These are phyloP conservation scores for Larimichthys polyactis DNA, from an alignment of 2,113 vertebrate genomes.

Conservation along the genomic window DNA sequence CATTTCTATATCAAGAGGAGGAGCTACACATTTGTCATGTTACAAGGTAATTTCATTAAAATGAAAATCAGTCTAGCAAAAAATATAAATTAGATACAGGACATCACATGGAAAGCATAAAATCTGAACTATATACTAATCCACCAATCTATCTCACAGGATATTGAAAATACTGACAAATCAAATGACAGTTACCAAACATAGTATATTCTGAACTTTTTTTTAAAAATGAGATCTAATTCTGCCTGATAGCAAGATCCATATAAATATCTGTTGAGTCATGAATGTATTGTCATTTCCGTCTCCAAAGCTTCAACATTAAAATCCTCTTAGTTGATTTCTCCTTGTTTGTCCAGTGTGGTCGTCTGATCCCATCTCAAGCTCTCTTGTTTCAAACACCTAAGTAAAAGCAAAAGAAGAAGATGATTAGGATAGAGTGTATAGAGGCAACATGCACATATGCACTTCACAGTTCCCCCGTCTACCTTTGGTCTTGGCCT, in stretches of 20 bases:
- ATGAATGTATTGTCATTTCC: slow-evolving; percentile 32
- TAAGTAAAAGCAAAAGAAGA: slow-evolving; percentile 53
- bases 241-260: slow-evolving; percentile 44
- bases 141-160: slow-evolving; percentile 11
- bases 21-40: slow-evolving; percentile 27
- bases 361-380: slow-evolving; percentile 22
- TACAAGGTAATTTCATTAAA: slow-evolving; percentile 47
- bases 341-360: slow-evolving; percentile 18
- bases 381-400: slow-evolving; percentile 59
- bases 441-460: background rate
- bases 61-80: slow-evolving; percentile 38
- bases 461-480: background rate
- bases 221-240: slow-evolving; percentile 28
- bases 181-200: slow-evolving; percentile 47
- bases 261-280: slow-evolving; percentile 63
- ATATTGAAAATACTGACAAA: slow-evolving; percentile 44
- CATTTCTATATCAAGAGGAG: slow-evolving; percentile 24
- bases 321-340: slow-evolving; percentile 40
- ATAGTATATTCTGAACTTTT: slow-evolving; percentile 40
- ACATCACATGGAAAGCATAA: slow-evolving; percentile 38
- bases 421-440: slow-evolving; percentile 14
- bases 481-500: slow-evolving; percentile 73
- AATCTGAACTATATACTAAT: slow-evolving; percentile 22
- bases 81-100: slow-evolving; percentile 60
- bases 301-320: slow-evolving; percentile 37